Evolutionary conservation across 1,140 invertebrate species (phyloP).

Genomic region (Musca domestica): DNA sequence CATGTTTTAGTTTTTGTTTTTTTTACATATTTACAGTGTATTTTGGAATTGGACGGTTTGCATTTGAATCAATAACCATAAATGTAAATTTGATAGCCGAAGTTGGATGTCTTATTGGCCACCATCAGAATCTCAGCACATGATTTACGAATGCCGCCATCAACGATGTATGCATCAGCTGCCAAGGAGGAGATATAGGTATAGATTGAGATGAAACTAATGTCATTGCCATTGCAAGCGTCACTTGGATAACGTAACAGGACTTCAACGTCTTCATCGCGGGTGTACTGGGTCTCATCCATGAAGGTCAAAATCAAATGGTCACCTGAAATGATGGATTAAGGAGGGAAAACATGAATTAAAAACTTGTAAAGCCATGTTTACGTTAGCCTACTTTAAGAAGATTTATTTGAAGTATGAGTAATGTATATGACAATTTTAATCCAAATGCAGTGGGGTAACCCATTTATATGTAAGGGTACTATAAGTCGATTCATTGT

Average conservation of each 20-base stretch:
- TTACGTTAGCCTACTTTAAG: too few relatives aligned
- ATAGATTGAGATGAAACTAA: conserved; percentile 44
- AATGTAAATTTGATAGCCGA: conserved; percentile 43
- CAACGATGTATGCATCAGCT: conserved; percentile 35
- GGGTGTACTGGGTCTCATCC: conserved; percentile 40
- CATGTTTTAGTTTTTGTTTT: conserved; percentile 10
- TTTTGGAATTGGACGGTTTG: not conserved
- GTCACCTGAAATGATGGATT: conserved; percentile 33
- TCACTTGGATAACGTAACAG: conserved; percentile 35
- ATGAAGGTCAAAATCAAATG: conserved; percentile 37
- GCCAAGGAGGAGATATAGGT: conserved; percentile 39
- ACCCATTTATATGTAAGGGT: too few relatives aligned
- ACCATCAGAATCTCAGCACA: conserved; percentile 35
- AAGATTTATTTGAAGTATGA: too few relatives aligned
- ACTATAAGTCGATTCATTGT: too few relatives aligned
- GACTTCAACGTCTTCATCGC: conserved; percentile 38
- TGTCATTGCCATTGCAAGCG: conserved; percentile 27
- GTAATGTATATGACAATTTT: too few relatives aligned
- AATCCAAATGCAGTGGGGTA: too few relatives aligned
- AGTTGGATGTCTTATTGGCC: conserved; percentile 37
- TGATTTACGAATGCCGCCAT: conserved; percentile 38
- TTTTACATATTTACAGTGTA: not conserved
- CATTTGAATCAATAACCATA: conserved; percentile 38
- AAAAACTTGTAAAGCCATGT: too few relatives aligned
- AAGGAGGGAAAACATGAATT: not conserved